These are phyloP conservation scores for Tachypleus tridentatus DNA, from an alignment of 1,140 invertebrate genomes.

Conservation along the genomic window DNA sequence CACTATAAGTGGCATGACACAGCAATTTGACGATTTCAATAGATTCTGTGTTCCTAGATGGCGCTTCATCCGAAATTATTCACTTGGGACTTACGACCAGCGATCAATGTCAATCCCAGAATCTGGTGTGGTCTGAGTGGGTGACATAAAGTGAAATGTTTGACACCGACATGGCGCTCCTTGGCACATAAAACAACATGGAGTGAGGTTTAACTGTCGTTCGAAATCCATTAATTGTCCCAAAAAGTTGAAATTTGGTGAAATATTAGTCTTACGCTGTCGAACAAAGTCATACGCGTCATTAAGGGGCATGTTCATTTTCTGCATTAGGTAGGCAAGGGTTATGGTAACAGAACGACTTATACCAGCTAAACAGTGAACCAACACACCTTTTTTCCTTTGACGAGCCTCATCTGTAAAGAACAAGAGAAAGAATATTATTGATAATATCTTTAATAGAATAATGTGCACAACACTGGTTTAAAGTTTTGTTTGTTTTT, in stretches of 20 bases:
- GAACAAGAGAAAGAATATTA: constrained; percentile 19
- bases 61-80: no score
- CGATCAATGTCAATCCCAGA: constrained; percentile 79
- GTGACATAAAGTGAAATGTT: constrained; percentile 41
- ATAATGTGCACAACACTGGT: no score
- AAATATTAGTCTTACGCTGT: constrained; percentile 72
- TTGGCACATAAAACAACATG: not conserved
- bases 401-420: constrained; percentile 71
- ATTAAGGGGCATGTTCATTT: constrained; percentile 65
- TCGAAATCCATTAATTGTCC: constrained; percentile 85
- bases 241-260: constrained; percentile 97
- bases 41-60: no score
- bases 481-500: no score
- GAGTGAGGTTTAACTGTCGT: constrained; percentile 29
- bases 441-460: no score
- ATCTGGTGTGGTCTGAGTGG: constrained; percentile 67
- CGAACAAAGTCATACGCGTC: constrained; percentile 84
- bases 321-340: constrained; percentile 88
- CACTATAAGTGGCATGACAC: no score
- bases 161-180: no score
- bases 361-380: constrained; percentile 91
- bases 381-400: constrained; percentile 61
- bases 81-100: constrained; percentile 38
- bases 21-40: no score
- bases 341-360: constrained; percentile 87